Evolutionary conservation across 2,113 vertebrate genomes (phyloP), one percentile per base, ranked within the genome.

Genomic region (Hydrolagus affinis): DNA sequence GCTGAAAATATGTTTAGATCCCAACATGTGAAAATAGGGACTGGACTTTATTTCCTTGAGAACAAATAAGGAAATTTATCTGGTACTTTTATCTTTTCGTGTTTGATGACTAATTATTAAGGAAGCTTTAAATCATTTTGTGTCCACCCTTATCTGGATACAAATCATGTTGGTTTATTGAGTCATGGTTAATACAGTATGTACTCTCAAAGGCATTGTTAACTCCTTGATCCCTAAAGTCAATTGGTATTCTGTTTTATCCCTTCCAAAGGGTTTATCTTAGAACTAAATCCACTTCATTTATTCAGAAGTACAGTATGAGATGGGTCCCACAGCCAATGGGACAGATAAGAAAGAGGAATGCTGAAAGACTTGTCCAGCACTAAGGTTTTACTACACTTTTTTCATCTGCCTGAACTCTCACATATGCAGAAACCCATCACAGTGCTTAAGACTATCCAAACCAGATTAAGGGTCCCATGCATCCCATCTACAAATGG

Each of bases 131-230:
- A 72, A 12, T 28, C 70, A 19, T 72, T 28, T 72, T 70, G n/a
- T 10, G n/a, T 70, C 8, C n/a, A n/a, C 12, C 21, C 10, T 70
- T 23, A 8, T 23, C 9, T 70, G 11, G 69, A 7, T 70, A 70
- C 23, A n/a, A 23, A 70, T 70, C n/a, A 8, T 8, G 9, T 70
- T 23, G n/a, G n/a, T 70, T 70, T 70, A 70, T 21, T 70, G 19
- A 70, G 69, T 23, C 23, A 23, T n/a, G 7, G 44, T 44, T 44
- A 44, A 44, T 11, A 70, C 10, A 70, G 2, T 44, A 44, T 44
- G 69, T 70, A 70, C 69, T 70, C 69, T 70, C 69, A 70, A 70
- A 72, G 25, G 14, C 25, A 12, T 72, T 72, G 70, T 72, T 72
- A 72, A 72, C n/a, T 23, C 2, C 30, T 30, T 72, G 70, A 11